phyloP scores from a whole-genome alignment of 2,797 vertebrate species.

The Lerista edwardsae region DNA sequence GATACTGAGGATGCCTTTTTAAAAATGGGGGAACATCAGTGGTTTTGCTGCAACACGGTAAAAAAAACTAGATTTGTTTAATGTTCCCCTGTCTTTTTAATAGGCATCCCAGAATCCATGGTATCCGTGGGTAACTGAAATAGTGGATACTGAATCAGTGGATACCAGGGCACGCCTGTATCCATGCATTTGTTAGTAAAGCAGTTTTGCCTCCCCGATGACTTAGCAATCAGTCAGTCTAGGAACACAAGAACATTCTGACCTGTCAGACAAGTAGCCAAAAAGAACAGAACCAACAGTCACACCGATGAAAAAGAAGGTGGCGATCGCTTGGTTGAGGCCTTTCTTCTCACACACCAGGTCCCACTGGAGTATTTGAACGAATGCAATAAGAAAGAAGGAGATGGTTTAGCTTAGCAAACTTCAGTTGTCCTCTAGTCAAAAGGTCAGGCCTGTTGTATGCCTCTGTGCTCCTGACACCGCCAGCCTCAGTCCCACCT shows the following conservation, averaged over 20 bases:
- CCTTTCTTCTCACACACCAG: slow-evolving; percentile 81
- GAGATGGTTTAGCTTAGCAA: not conserved
- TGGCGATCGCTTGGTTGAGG: slow-evolving; percentile 77
- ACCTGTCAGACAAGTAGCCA: slow-evolving; percentile 84
- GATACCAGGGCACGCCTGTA: too few species aligned
- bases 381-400: slow-evolving; percentile 1
- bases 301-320: slow-evolving; percentile 83
- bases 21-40: too few species aligned
- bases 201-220: not conserved
- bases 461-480: not conserved
- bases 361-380: slow-evolving; percentile 77
- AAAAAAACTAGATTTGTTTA: too few species aligned
- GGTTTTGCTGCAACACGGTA: too few species aligned
- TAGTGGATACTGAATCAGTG: too few species aligned
- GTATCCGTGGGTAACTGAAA: too few species aligned
- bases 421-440: not conserved
- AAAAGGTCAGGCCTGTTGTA: not conserved
- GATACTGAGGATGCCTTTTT: too few species aligned
- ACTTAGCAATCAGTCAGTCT: not conserved
- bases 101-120: too few species aligned
- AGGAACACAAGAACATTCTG: not conserved
- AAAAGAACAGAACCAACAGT: slow-evolving; percentile 80
- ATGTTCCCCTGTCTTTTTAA: too few species aligned
- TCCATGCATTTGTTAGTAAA: not conserved
- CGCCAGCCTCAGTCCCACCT: not conserved